Evolutionary conservation across 2,888 invertebrate genomes (phyloP), one percentile per base, ranked within the genome.

Genomic region (Hydraecia micacea): DNA sequence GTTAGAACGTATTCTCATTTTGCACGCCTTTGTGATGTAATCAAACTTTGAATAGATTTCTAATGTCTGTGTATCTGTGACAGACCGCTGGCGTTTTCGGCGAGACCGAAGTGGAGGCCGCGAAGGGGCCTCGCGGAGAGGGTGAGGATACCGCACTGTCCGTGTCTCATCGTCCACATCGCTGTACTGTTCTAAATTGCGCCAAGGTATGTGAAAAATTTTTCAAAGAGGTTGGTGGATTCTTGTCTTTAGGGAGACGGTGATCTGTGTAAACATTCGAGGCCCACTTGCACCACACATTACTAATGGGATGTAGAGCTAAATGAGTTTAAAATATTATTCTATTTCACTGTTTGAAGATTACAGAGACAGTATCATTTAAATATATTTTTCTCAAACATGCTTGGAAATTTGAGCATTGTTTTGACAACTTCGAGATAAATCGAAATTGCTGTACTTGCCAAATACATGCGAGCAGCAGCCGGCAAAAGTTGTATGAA

Each of bases 131-230:
- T 79, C 94, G 95, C 85, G 91, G 89, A 58, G 96, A 95, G 66
- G 95, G 95, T 73, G 97, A 97, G 87, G 97, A 97, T 80, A 94
- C 96, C 49, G 95, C 97, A 72, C 97, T 97, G 66, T 96, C 96
- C 60, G 95, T 94, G 80, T 98, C 98, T 55, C 98, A 98, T 93
- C 97, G 98, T 89, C 98, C 98, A 83, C 98, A 98, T 93, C 98
- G 99, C 92, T 99, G 99, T 97, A 98, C 98, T 90, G 98, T 99
- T 90, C 98, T 98, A 90, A 98, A 98, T 90, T 99, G 99, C 96
- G 98, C 98, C 80, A 99, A 99, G 96, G 97, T 96, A 91, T 28
- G 72, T 39, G 13, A 42, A 25, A 11, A 13, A 49, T 13, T 32
- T 8, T 32, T 28, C 15, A 49, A 11, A 6, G 42, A 46, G 58